These are phyloP conservation scores for Gonatopus flavifemur DNA, from an alignment of 1,140 invertebrate species.

Conservation along the genomic window DNA sequence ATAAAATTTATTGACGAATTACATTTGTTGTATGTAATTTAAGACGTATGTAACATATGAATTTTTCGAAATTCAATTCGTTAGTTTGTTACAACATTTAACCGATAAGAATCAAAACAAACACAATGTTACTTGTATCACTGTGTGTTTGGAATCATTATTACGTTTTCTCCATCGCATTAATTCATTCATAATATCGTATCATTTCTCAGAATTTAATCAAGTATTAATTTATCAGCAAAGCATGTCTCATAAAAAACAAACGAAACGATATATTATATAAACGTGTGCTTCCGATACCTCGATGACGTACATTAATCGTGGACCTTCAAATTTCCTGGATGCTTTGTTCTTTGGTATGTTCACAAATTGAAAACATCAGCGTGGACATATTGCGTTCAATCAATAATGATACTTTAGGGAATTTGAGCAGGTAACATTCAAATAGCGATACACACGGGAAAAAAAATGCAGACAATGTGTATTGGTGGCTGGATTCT, in stretches of 20 bases:
- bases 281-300: slow-evolving; percentile 16
- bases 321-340: not conserved
- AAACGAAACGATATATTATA: no score
- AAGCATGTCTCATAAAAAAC: no score
- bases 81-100: slow-evolving; percentile 40
- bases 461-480: slow-evolving; percentile 59
- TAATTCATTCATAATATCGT: slow-evolving; percentile 38
- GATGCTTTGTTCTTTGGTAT: slow-evolving; percentile 20
- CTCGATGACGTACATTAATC: slow-evolving; percentile 19
- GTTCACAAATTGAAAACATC: slow-evolving; percentile 13
- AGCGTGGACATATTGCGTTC: slow-evolving; percentile 19
- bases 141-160: slow-evolving; percentile 37
- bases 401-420: slow-evolving; percentile 9
- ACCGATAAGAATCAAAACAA: no score
- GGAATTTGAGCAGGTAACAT: slow-evolving; percentile 25
- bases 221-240: slow-evolving; percentile 27
- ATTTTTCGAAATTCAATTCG: slow-evolving; percentile 33
- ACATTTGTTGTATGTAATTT: slow-evolving; percentile 25
- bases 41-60: slow-evolving; percentile 34
- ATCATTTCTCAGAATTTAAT: slow-evolving; percentile 38
- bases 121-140: slow-evolving; percentile 37
- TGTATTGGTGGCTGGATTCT: slow-evolving; percentile 59
- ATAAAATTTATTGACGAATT: slow-evolving; percentile 29
- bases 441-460: slow-evolving; percentile 31
- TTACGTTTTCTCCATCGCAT: slow-evolving; percentile 36